Evolutionary conservation across 2,797 vertebrate species (phyloP).

Genomic region (Merluccius polli): DNA sequence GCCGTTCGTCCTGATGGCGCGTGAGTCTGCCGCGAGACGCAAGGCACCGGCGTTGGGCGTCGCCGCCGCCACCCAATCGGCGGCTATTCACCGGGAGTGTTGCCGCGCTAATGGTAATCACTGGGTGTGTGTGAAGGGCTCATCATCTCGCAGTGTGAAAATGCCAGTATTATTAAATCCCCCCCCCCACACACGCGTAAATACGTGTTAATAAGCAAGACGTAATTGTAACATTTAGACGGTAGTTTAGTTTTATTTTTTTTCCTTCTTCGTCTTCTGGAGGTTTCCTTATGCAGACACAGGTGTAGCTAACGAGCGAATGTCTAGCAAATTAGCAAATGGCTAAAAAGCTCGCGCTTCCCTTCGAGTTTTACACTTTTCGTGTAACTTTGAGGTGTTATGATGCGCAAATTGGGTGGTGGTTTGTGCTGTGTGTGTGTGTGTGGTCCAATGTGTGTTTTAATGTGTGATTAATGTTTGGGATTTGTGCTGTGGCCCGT

Average conservation of each 20-base stretch:
- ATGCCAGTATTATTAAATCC: not conserved
- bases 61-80: not conserved
- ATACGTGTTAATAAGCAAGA: not conserved
- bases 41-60: not conserved
- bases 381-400: not conserved
- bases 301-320: not conserved
- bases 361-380: not conserved
- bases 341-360: not conserved
- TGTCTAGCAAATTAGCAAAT: not conserved
- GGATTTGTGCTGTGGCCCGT: not conserved
- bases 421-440: not conserved
- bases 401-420: not conserved
- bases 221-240: not conserved
- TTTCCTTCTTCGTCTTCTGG: not conserved
- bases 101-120: not conserved
- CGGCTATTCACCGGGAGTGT: not conserved
- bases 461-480: not conserved
- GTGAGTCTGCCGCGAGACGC: not conserved
- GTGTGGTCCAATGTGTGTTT: slow-evolving; percentile 9
- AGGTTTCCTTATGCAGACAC: not conserved
- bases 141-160: not conserved
- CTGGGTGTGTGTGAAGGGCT: not conserved
- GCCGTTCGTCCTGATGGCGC: not conserved
- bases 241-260: no score
- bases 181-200: not conserved